These are phyloP conservation scores for Anoncus sp. DNA, from an alignment of 2,888 invertebrate species.

Conservation along the genomic window DNA sequence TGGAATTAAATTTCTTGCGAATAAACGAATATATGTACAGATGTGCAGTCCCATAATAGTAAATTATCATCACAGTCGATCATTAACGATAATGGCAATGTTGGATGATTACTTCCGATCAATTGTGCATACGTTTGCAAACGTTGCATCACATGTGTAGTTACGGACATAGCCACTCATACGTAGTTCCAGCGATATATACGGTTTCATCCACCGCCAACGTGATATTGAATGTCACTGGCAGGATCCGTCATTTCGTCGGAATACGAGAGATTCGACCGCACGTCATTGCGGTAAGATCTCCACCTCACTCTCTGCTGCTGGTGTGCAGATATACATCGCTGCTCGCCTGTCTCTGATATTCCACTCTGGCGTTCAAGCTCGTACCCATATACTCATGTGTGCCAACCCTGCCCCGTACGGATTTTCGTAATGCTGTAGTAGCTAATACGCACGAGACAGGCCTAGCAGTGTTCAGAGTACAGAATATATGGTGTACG, in stretches of 20 bases:
- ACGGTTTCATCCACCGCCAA: constrained; percentile 75
- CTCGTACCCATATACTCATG: constrained; percentile 54
- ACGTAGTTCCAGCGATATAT: constrained; percentile 65
- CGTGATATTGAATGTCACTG: constrained; percentile 82
- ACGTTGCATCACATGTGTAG: constrained; percentile 13
- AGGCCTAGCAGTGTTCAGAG: constrained; percentile 47
- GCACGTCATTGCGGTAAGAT: constrained; percentile 83
- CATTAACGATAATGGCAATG: constrained; percentile 44
- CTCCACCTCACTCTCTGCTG: constrained; percentile 70
- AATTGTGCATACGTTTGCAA: constrained; percentile 49
- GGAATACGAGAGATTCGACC: constrained; percentile 80
- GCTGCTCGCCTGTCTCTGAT: constrained; percentile 76
- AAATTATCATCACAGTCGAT: constrained; percentile 29
- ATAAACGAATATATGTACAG: constrained; percentile 1
- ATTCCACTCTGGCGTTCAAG: constrained; percentile 79
- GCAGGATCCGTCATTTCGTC: constrained; percentile 83
- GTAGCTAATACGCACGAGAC: constrained; percentile 49
- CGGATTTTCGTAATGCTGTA: constrained; percentile 57
- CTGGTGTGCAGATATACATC: constrained; percentile 55
- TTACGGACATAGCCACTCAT: constrained; percentile 15
- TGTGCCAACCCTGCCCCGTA: constrained; percentile 38
- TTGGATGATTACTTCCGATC: constrained; percentile 53
- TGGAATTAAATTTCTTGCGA: constrained; percentile 27
- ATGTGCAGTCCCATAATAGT: constrained; percentile 5
- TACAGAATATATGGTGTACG: constrained; percentile 26